Conservation (phyloP, 2,113 vertebrate species). For the Ceuthmochares aereus region DNA sequence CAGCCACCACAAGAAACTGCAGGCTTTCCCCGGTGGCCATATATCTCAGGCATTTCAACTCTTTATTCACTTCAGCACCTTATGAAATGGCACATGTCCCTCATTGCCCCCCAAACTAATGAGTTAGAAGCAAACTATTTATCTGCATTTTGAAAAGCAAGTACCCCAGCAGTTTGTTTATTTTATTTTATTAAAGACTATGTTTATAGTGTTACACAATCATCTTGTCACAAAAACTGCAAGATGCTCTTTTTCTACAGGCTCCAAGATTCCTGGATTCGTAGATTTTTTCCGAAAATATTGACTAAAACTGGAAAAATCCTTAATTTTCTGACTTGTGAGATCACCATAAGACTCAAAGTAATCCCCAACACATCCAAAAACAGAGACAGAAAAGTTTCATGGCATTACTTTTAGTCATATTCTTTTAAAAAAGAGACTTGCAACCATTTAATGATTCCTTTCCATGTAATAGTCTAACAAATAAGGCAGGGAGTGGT, state of each 20-base stretch:
- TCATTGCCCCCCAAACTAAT: background rate
- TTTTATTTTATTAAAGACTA: background rate
- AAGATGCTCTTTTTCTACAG: background rate
- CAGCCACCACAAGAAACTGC: background rate
- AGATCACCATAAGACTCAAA: background rate
- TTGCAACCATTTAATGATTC: background rate
- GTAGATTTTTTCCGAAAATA: background rate
- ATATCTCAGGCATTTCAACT: background rate
- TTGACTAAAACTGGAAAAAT: background rate
- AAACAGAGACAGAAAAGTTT: background rate
- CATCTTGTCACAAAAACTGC: background rate
- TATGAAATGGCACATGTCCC: fast-evolving
- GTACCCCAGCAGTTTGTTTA: background rate
- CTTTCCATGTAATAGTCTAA: background rate
- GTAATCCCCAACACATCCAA: background rate
- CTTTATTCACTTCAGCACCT: background rate
- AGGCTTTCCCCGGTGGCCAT: background rate
- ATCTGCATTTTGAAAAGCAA: background rate
- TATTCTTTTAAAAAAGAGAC: background rate
- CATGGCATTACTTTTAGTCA: background rate
- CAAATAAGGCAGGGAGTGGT: background rate
- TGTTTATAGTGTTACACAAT: background rate
- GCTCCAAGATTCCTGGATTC: background rate
- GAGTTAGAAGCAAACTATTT: background rate
- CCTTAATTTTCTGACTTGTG: background rate